Evolutionary conservation across 2,888 invertebrate genomes (phyloP).

Genomic region (Lobophora halterata): DNA sequence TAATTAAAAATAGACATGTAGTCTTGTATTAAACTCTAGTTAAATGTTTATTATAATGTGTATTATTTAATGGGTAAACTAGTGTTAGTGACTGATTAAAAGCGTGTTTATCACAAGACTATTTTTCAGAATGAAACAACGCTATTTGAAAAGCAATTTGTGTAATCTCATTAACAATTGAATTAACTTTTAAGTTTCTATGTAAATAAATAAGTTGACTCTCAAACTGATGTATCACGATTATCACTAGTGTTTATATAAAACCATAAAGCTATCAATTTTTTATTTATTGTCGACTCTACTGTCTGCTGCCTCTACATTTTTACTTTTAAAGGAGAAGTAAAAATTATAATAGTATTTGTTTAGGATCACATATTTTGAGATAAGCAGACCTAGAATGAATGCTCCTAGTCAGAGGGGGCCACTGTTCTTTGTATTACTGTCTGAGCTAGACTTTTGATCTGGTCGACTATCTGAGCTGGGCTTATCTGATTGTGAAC

Average conservation of each 20-base stretch:
- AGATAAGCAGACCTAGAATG: conserved; percentile 45
- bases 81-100: conserved; percentile 56
- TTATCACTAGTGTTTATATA: conserved; percentile 13
- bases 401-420: conserved; percentile 68
- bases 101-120: conserved; percentile 49
- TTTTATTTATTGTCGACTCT: not conserved
- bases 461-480: conserved; percentile 10
- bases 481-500: conserved; percentile 33
- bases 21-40: conserved; percentile 30
- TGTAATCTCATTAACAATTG: conserved; percentile 27
- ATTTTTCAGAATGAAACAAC: conserved; percentile 35
- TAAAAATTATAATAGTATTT: conserved; percentile 41
- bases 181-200: conserved; percentile 14
- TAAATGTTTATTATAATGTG: conserved; percentile 19
- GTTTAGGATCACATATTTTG: conserved; percentile 56
- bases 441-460: conserved; percentile 34
- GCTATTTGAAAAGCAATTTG: conserved; percentile 24
- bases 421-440: conserved; percentile 45
- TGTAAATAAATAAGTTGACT: conserved; percentile 17
- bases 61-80: conserved; percentile 19
- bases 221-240: conserved; percentile 10
- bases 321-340: conserved; percentile 25
- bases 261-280: conserved; percentile 11
- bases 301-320: conserved; percentile 2
- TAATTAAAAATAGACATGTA: conserved; percentile 23